Base-by-base conservation (phyloP, 2,888 invertebrate genomes). In the Brachyptera risi region DNA sequence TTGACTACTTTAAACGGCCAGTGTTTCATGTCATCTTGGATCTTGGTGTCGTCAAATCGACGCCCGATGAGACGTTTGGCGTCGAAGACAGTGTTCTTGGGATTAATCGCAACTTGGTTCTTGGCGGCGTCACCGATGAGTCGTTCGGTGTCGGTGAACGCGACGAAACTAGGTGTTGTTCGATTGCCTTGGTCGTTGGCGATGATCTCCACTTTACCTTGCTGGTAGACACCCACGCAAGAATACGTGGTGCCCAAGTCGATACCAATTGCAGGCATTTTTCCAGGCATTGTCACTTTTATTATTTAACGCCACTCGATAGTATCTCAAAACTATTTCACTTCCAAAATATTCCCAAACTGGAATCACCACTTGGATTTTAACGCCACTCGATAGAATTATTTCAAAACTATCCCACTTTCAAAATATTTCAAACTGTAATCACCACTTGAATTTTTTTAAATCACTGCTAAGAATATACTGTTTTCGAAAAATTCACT, bases 11-110 rank as follows among this genome's bases (percentile, higher is more conserved):
- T 77, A 73, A 95, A 94, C 0, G 92, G 88, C 92, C 92, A 93
- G 70, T 88, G 87, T 72, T 89, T 88, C 73, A 90, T 83, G 73
- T 94, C 93, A 49, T 84, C 81, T 74, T 91, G 89, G 27, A 92
- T 86, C 69, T 83, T 83, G 0, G 81, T 74, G 70, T 94, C 94
- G 67, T 90, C 86, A 72, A 84, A 92, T 68, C 83, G 83, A 60
- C 92, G 82, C 1, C 92, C 93, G 67, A 94, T 92, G 56, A 93
- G 77, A 63, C 93, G 83, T 74, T 92, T 91, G 31, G 90, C 90
- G 74, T 90, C 72, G 73, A 85, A 86, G 26, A 86, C 84, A 0
- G 88, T 88, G 78, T 88, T 88, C 71, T 72, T 79, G 37, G 89
- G 88, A 75, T 89, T 88, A 78, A 85, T 79, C 42, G 84, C 85